These are phyloP conservation scores for Coreoperca whiteheadi DNA, from an alignment of 2,113 vertebrate species.

Conservation along the genomic window DNA sequence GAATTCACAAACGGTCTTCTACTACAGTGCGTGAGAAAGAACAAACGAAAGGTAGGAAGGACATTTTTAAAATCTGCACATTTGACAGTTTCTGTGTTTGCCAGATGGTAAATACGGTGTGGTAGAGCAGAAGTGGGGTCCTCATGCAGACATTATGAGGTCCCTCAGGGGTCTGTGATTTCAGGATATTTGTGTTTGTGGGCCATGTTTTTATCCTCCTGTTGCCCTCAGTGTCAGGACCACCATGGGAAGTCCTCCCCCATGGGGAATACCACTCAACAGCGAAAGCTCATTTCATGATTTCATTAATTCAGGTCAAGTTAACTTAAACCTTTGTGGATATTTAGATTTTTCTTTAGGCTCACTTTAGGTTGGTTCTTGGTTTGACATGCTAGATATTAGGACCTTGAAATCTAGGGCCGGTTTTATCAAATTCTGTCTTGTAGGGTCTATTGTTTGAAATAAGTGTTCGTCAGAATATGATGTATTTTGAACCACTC, in stretches of 20 bases:
- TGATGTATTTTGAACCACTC: conserved; percentile 7
- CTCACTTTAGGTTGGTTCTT: background rate
- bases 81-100: conserved; percentile 28
- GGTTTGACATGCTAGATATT: background rate
- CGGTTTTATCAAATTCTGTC: background rate
- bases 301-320: conserved; percentile 13
- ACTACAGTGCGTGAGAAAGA: background rate
- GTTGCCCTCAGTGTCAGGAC: conserved; percentile 69
- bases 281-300: conserved; percentile 29
- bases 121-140: background rate
- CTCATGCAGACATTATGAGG: conserved; percentile 27
- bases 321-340: background rate
- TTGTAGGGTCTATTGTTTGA: background rate
- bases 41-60: background rate
- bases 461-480: background rate
- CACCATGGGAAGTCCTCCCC: conserved; percentile 66
- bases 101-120: conserved; percentile 26
- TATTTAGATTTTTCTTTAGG: background rate
- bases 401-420: background rate
- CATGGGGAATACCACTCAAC: conserved; percentile 27
- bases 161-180: conserved; percentile 58
- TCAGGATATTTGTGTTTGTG: conserved; percentile 74
- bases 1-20: background rate
- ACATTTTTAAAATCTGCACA: background rate
- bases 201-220: conserved; percentile 51